Evolutionary conservation across 1,140 invertebrate genomes (phyloP), one percentile per base, ranked within the genome.

Genomic region (Stegodyphus dumicola): DNA sequence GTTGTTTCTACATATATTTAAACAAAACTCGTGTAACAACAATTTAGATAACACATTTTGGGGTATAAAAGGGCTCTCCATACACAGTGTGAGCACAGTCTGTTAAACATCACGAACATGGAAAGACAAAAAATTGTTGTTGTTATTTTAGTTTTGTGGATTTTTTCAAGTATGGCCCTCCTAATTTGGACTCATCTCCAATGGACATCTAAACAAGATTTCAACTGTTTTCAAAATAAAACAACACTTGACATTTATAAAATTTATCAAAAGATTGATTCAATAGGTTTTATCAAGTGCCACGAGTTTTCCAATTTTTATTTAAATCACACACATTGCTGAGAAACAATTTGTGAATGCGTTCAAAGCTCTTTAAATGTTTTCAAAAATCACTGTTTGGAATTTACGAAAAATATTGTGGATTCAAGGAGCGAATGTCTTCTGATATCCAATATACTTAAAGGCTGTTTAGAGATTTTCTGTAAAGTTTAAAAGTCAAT

Each of bases 351-450:
- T 7, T 67, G 2, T 67, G 65, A 67, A 2, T 67, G 2, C 65
- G 2, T 67, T 17, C 15, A 67, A 67, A 67, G 6, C 7, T 67
- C 65, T 67, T n/a, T 67, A 18, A 0, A 67, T 17, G 65, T 67
- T 67, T 67, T 67, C 17, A 67, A 18, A 67, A 67, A 67, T 67
- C 65, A 67, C n/a, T 67, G 65, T 18, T 67, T 67, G 7, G 65
- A 67, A 18, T 67, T 17, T 17, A 67, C 65, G 9, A 7, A 67
- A 67, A 67, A 67, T 67, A 67, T 67, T 67, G 65, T 67, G 7
- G 2, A 67, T 67, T 67, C 65, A 7, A 15, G 9, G 9, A 67
- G 65, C n/a, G 65, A 67, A 17, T 67, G 65, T 67, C 13, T 15
- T n/a, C 13, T 18, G 7, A 6, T 67, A 4, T 2, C 11, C 7